These are phyloP conservation scores for Ptychadena robeensis DNA, from an alignment of 2,797 vertebrate species.

Conservation along the genomic window DNA sequence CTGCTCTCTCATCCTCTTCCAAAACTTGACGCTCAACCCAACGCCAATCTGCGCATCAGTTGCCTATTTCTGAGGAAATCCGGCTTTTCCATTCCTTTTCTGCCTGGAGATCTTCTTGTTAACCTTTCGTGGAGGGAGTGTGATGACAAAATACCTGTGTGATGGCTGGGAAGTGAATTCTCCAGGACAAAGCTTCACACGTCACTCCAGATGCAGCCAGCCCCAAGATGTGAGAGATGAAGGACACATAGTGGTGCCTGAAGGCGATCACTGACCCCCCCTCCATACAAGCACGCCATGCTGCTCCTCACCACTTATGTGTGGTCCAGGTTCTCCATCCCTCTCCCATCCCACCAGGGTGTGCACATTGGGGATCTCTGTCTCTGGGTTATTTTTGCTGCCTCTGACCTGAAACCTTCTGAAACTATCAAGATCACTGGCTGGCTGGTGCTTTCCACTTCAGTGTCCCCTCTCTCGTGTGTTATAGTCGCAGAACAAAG, in stretches of 20 bases:
- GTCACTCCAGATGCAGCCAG: slow-evolving; percentile 51
- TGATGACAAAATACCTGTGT: slow-evolving; percentile 29
- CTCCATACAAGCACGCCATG: neutral
- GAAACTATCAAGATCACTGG: slow-evolving; percentile 48
- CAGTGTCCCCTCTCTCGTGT: slow-evolving; percentile 18
- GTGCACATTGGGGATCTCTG: slow-evolving; percentile 21
- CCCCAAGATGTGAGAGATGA: slow-evolving; percentile 50
- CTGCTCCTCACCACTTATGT: no score
- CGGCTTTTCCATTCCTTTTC: neutral
- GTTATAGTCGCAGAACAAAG: neutral
- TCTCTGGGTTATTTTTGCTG: slow-evolving; percentile 7
- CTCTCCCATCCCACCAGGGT: no score
- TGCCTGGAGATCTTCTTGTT: slow-evolving; percentile 12
- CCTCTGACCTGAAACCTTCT: slow-evolving; percentile 52
- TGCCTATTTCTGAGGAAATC: neutral
- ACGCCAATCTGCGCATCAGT: neutral
- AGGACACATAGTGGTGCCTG: slow-evolving; percentile 40
- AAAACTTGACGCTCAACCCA: neutral
- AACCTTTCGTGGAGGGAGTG: neutral
- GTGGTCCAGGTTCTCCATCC: no score
- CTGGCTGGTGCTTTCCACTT: slow-evolving; percentile 26
- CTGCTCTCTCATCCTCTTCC: neutral
- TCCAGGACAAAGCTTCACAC: slow-evolving; percentile 28
- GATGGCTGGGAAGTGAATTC: slow-evolving; percentile 3
- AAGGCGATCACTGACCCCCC: slow-evolving; percentile 23